Percentiles rank a stretch among this genome's conserved stretches.
phyloP scores from a whole-genome alignment of 2,888 invertebrate species.

The Stenchaetothrips biformis region DNA sequence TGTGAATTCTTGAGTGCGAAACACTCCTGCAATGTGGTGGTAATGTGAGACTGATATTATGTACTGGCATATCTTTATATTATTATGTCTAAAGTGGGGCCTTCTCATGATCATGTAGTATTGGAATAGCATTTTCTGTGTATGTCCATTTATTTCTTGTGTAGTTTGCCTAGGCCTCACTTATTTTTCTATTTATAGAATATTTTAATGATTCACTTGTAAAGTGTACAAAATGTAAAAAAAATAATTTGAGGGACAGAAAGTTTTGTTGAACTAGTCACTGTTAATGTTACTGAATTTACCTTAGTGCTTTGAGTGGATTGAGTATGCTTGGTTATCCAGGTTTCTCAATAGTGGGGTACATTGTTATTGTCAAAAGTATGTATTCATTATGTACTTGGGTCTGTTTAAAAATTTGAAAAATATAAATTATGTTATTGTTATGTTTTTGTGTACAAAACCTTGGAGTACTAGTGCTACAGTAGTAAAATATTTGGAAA shows the following conservation, averaged over 20 bases:
- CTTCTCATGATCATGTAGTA: neutral
- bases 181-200: neutral
- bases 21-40: conserved; percentile 18
- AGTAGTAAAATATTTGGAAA: no score
- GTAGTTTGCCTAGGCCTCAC: conserved; percentile 18
- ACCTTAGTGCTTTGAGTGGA: no score
- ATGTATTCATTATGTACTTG: no score
- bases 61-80: neutral
- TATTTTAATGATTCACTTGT: neutral
- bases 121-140: neutral
- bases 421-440: no score
- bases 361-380: no score
- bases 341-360: no score
- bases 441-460: no score
- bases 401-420: no score
- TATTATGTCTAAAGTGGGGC: neutral
- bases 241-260: no score
- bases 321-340: no score
- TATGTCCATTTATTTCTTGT: neutral
- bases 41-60: conserved; percentile 19
- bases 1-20: neutral
- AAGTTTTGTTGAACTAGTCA: neutral
- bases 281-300: neutral
- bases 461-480: no score
- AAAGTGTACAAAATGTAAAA: neutral